A percentile compares a stretch with the other conserved stretches of the same genome.
Evolutionary conservation across 2,888 invertebrate genomes (phyloP).

Genomic region (Dasysyrphus tricinctus): DNA sequence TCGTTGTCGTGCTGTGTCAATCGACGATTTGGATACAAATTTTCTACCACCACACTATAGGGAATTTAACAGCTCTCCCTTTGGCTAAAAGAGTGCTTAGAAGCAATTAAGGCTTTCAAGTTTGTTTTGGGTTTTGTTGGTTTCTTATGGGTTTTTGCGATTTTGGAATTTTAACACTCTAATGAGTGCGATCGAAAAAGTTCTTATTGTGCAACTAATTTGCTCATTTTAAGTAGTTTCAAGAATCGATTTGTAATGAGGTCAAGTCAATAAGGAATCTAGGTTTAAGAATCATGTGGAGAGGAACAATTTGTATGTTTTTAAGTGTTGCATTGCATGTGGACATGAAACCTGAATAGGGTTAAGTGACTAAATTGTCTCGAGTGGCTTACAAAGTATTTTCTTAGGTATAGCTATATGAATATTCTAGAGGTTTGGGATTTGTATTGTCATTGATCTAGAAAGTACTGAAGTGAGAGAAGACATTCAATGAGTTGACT

Average conservation of each 20-base stretch:
- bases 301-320: constrained; percentile 34
- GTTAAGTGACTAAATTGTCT: neutral
- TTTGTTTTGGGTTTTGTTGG: constrained; percentile 45
- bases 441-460: too few species aligned
- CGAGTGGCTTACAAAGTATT: too few species aligned
- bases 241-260: constrained; percentile 48
- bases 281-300: constrained; percentile 15
- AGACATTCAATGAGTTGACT: too few species aligned
- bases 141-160: constrained; percentile 42
- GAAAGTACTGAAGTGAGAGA: too few species aligned
- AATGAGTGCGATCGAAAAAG: constrained; percentile 39
- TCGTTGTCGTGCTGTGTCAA: constrained; percentile 70
- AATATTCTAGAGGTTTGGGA: too few species aligned
- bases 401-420: too few species aligned
- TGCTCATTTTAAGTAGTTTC: constrained; percentile 25
- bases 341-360: neutral
- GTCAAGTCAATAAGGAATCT: constrained; percentile 59
- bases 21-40: constrained; percentile 64
- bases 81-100: constrained; percentile 42
- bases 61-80: neutral
- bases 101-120: constrained; percentile 63
- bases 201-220: constrained; percentile 52
- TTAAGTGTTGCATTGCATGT: constrained; percentile 28
- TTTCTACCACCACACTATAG: constrained; percentile 46
- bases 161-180: constrained; percentile 36